Evolutionary conservation across 2,888 invertebrate genomes (phyloP).

Genomic region (Incurvaria masculella): DNA sequence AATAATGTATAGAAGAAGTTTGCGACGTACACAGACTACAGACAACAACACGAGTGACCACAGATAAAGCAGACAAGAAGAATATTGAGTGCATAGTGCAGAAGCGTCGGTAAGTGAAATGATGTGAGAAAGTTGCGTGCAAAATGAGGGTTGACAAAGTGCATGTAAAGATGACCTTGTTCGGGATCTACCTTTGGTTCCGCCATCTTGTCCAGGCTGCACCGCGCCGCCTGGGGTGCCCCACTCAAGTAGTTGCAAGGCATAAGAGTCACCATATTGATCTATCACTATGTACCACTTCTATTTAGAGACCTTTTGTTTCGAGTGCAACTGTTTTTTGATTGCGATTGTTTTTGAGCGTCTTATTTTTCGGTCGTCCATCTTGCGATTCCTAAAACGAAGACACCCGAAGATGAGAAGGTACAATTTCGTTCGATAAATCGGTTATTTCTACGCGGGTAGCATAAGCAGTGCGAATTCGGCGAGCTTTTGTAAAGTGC

Average conservation of each 20-base stretch:
- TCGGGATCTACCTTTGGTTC: constrained; percentile 43
- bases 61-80: no score
- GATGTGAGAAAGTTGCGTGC: not conserved
- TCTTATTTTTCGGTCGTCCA: not conserved
- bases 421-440: not conserved
- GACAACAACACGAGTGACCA: no score
- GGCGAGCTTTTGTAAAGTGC: no score
- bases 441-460: not conserved
- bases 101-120: no score
- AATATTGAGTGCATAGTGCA: no score
- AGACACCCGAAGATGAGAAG: not conserved
- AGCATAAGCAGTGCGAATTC: no score
- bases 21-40: no score
- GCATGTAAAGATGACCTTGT: not conserved
- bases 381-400: not conserved
- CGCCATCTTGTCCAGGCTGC: constrained; percentile 44
- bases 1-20: no score
- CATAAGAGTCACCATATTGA: constrained; percentile 63
- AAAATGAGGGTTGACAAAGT: not conserved
- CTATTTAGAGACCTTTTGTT: no score
- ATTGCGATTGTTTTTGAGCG: not conserved
- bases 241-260: constrained; percentile 63
- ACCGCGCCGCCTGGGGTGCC: constrained; percentile 49
- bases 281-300: not conserved
- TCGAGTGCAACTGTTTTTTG: no score